Percentiles rank a stretch among this genome's conserved stretches.
Conservation (phyloP, 2,113 vertebrate genomes). For the Phrynocephalus versicolor region DNA sequence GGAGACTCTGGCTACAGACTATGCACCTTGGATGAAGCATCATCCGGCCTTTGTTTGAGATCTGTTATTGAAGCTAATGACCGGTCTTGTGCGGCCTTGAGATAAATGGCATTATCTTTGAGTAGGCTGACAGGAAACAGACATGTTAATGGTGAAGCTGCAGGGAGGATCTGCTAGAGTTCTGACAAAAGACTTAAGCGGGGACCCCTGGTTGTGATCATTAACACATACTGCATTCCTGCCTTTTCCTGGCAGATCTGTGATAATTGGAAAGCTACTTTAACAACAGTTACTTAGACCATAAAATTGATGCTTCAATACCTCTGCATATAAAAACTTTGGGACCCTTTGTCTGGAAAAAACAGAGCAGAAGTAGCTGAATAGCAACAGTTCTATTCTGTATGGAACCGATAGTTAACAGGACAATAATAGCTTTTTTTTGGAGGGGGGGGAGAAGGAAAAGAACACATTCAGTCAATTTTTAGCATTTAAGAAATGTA, state of each 20-base stretch:
- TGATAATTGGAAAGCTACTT: constrained; percentile 75
- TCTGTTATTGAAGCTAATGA: constrained; percentile 85
- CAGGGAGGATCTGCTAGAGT: constrained; percentile 76
- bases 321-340: constrained; percentile 48
- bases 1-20: constrained; percentile 65
- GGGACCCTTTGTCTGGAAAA: constrained; percentile 13
- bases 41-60: constrained; percentile 83
- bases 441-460: background rate
- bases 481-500: background rate
- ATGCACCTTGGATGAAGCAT: constrained; percentile 73
- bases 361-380: constrained; percentile 23
- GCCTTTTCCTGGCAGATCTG: constrained; percentile 68
- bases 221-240: constrained; percentile 78
- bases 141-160: constrained; percentile 85
- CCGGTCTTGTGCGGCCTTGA: constrained; percentile 81
- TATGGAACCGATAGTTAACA: background rate
- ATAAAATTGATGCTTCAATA: constrained; percentile 60
- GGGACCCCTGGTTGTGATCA: constrained; percentile 78
- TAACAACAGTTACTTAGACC: constrained; percentile 67
- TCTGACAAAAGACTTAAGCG: constrained; percentile 76
- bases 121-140: constrained; percentile 88
- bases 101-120: constrained; percentile 89
- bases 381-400: background rate
- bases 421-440: background rate
- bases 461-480: background rate